Evolutionary conservation across 2,113 vertebrate genomes (phyloP), one percentile per base, ranked within the genome.

Genomic region (Equus quagga): DNA sequence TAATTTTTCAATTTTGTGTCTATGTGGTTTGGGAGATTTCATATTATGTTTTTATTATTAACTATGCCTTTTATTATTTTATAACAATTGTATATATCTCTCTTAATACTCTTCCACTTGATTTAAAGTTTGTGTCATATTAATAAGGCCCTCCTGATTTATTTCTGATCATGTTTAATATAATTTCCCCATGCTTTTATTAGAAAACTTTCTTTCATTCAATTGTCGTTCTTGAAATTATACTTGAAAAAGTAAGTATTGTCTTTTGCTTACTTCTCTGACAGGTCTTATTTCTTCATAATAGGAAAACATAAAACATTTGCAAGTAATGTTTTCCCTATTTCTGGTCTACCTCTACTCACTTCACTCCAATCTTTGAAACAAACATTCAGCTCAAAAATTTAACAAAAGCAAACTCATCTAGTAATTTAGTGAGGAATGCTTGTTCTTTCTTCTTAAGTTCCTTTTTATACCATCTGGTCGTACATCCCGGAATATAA

Each of bases 141-240:
- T 82, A 82, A 58, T 36, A 33, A 67, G 14, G 80, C 18, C 36
- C 21, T 94, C 54, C 18, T 89, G 56, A 73, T 73, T 85, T 95
- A 36, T 69, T 95, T 95, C 51, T 95, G 23, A 91, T 78, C 49
- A 76, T 65, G 19, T 41, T 84, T 60, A 69, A 60, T 91, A 41
- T 60, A 60, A 78, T 85, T 60, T 69, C 10, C 65, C 41, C 51
- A 76, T 83, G 31, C 36, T 78, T 84, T 90, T 36, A 76, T 95
- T 67, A 78, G 9, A 36, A 84, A 31, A 78, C 51, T 91, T 91
- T 84, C 51, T 49, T 84, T 69, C 69, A 69, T 69, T 78, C 70
- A 60, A 5, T 62, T 91, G 36, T 69, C 41, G 78, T 60, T 70
- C 80, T 85, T 84, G 36, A 91, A 79, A 91, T 95, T 91, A 78